Evolutionary conservation across 1,140 invertebrate genomes (phyloP).

Genomic region (Bombyx mandarina): DNA sequence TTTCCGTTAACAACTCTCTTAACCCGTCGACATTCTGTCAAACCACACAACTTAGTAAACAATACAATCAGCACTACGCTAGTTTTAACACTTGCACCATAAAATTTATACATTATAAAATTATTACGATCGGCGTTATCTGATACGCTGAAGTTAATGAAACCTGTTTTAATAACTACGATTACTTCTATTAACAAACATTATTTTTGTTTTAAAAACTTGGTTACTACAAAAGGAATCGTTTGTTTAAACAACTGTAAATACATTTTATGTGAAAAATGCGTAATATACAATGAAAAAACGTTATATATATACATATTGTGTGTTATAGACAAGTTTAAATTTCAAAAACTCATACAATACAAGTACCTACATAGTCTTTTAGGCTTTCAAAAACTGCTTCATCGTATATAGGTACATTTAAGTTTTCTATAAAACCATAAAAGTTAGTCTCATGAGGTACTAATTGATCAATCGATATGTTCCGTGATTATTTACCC

Average conservation of each 20-base stretch:
- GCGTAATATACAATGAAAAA: no score
- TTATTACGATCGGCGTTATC: slow-evolving; percentile 1
- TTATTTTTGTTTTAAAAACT: no score
- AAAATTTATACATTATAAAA: slow-evolving; percentile 1
- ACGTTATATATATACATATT: not conserved
- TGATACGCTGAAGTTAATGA: not conserved
- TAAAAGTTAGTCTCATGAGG: no score
- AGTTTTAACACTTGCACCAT: not conserved
- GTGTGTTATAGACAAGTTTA: not conserved
- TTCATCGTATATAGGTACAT: no score
- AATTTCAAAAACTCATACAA: slow-evolving; percentile 1
- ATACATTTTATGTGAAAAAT: no score
- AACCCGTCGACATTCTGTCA: slow-evolving; percentile 31
- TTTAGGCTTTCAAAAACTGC: no score
- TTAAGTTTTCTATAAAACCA: no score
- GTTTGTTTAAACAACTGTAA: not conserved
- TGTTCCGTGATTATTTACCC: no score
- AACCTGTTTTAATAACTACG: not conserved
- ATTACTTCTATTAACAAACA: no score
- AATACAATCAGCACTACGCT: slow-evolving; percentile 1
- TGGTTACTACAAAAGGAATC: not conserved
- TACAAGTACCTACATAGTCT: not conserved
- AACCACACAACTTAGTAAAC: slow-evolving; percentile 7
- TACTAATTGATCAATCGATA: no score
- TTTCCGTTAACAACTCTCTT: slow-evolving; percentile 43